phyloP scores from a whole-genome alignment of 2,113 vertebrate species.

The Xiphophorus couchianus region DNA sequence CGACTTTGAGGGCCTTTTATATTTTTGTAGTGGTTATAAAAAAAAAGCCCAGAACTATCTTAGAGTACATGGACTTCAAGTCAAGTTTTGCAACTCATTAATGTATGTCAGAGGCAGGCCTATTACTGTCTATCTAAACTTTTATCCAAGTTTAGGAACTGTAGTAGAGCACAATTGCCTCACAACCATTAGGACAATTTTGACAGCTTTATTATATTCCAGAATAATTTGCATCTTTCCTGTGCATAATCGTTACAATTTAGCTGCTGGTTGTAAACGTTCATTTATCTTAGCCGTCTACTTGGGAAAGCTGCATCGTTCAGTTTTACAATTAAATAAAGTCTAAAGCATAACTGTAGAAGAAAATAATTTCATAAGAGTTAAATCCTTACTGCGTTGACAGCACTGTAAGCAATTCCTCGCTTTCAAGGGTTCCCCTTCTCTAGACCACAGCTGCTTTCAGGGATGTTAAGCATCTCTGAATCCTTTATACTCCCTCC shows the following conservation, averaged over 20 bases:
- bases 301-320: neutral
- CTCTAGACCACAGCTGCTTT: slow-evolving; percentile 31
- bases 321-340: neutral
- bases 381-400: slow-evolving; percentile 26
- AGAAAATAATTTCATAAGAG: slow-evolving; percentile 15
- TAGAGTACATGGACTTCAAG: neutral
- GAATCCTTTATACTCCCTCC: slow-evolving; percentile 50
- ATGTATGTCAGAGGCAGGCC: slow-evolving; percentile 1
- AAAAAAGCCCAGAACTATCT: neutral
- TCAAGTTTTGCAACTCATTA: neutral
- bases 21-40: neutral
- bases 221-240: neutral
- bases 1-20: neutral
- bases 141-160: neutral
- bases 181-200: neutral
- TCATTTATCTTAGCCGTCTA: neutral
- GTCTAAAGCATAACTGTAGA: neutral
- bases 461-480: slow-evolving; percentile 27
- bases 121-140: neutral
- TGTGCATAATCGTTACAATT: neutral
- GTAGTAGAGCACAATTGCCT: neutral
- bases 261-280: neutral
- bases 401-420: slow-evolving; percentile 28
- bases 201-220: neutral
- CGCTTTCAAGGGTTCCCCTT: slow-evolving; percentile 22